These are phyloP conservation scores for Cyanocitta stelleri DNA, from an alignment of 2,113 vertebrate genomes.

Conservation along the genomic window DNA sequence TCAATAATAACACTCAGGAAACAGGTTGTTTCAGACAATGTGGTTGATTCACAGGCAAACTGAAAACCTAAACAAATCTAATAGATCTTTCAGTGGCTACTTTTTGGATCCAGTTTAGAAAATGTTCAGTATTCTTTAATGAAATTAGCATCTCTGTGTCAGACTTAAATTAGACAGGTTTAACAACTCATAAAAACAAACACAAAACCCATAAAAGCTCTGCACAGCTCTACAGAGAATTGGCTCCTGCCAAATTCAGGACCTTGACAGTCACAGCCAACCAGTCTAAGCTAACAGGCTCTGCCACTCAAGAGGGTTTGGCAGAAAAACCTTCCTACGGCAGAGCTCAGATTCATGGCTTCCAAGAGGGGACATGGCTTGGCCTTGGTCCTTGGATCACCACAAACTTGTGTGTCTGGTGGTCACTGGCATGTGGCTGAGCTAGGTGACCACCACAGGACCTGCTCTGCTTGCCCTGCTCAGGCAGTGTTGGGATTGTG, in stretches of 20 bases:
- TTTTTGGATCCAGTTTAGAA: background rate
- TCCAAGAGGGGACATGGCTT: background rate
- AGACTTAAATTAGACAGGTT: background rate
- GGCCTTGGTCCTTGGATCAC: background rate
- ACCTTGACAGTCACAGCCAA: background rate
- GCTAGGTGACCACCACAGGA: background rate
- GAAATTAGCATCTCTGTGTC: background rate
- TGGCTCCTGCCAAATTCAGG: background rate
- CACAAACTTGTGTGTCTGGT: background rate
- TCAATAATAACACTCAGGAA: background rate
- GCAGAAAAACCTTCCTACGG: background rate
- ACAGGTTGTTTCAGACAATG: slow-evolving; percentile 1
- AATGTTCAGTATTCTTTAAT: background rate
- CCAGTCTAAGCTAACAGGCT: background rate
- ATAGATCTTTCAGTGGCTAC: background rate
- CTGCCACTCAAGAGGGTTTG: background rate
- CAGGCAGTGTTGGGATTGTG: background rate
- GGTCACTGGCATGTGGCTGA: background rate
- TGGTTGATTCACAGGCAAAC: background rate
- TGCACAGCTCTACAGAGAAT: background rate
- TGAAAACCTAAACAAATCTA: background rate
- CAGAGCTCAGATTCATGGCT: background rate
- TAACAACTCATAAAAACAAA: background rate
- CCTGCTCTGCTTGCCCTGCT: background rate
- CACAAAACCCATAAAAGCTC: background rate